Evolutionary conservation across 2,888 invertebrate species (phyloP).

Genomic region (Acleris literana): DNA sequence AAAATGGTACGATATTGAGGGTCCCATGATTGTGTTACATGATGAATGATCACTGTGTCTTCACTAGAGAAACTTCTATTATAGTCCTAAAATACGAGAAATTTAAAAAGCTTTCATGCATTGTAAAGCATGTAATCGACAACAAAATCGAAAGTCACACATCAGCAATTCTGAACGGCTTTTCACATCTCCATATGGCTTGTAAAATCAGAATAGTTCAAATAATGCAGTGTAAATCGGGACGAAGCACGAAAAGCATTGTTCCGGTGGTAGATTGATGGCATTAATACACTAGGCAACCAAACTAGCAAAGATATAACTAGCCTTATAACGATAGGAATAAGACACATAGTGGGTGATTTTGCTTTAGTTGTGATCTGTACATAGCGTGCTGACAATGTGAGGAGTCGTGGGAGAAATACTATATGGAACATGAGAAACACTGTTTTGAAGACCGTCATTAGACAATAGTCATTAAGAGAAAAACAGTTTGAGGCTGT

Average conservation of each 20-base stretch:
- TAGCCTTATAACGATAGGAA: conserved; percentile 14
- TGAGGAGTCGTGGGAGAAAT: conserved; percentile 64
- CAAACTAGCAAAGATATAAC: background rate
- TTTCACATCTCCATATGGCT: conserved; percentile 49
- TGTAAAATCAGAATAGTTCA: conserved; percentile 55
- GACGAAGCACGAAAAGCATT: conserved; percentile 54
- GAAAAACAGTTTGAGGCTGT: background rate
- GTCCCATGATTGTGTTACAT: background rate
- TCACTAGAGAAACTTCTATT: background rate
- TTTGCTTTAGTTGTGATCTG: conserved; percentile 26
- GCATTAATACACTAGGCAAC: conserved; percentile 37
- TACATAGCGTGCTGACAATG: conserved; percentile 55
- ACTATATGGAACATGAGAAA: conserved; percentile 76
- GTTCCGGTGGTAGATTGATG: conserved; percentile 67
- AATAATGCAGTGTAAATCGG: conserved; percentile 48
- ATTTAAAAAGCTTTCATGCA: conserved; percentile 27
- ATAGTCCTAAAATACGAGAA: conserved; percentile 4
- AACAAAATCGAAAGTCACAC: conserved; percentile 62
- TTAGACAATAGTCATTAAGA: conserved; percentile 13
- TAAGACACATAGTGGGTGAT: conserved; percentile 10
- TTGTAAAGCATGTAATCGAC: conserved; percentile 31
- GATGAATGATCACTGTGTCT: background rate
- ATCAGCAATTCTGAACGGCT: conserved; percentile 48
- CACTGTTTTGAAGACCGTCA: conserved; percentile 35
- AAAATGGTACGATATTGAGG: too few species aligned